These are phyloP conservation scores for Mycalesis mineus DNA, from an alignment of 2,888 invertebrate species.

Conservation along the genomic window DNA sequence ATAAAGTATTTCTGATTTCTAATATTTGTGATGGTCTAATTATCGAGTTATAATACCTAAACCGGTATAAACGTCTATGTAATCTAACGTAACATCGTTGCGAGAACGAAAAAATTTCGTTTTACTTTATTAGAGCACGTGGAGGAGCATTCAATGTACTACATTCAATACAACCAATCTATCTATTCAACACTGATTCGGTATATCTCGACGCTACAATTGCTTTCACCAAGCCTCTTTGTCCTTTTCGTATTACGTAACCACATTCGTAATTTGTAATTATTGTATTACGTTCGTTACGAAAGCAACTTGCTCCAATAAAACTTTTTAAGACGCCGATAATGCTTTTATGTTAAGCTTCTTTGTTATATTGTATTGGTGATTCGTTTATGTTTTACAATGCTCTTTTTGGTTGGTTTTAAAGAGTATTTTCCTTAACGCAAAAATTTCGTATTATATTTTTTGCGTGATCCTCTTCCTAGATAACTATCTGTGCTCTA, in stretches of 20 bases:
- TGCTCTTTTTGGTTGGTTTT: not conserved
- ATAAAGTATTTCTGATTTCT: too few species aligned
- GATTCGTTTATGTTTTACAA: not conserved
- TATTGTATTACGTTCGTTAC: slow-evolving; percentile 1
- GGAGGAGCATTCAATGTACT: not conserved
- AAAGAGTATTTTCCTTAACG: too few species aligned
- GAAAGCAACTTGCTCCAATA: not conserved
- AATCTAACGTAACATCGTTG: not conserved
- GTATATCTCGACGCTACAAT: not conserved
- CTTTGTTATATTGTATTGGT: not conserved
- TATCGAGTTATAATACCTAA: not conserved
- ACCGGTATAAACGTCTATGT: not conserved
- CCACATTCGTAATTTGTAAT: not conserved
- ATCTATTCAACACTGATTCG: not conserved
- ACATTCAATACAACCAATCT: too few species aligned
- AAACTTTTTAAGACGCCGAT: not conserved
- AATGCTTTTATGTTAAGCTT: not conserved
- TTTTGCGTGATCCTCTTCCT: not conserved
- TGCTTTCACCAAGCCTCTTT: slow-evolving; percentile 9
- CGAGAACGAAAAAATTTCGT: not conserved
- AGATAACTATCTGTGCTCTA: too few species aligned
- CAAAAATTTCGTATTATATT: not conserved
- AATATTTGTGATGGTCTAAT: not conserved
- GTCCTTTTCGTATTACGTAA: slow-evolving; percentile 6
- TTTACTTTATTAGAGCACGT: not conserved